Evolutionary conservation across 2,797 vertebrate genomes (phyloP).

Genomic region (Cyprinella venusta): DNA sequence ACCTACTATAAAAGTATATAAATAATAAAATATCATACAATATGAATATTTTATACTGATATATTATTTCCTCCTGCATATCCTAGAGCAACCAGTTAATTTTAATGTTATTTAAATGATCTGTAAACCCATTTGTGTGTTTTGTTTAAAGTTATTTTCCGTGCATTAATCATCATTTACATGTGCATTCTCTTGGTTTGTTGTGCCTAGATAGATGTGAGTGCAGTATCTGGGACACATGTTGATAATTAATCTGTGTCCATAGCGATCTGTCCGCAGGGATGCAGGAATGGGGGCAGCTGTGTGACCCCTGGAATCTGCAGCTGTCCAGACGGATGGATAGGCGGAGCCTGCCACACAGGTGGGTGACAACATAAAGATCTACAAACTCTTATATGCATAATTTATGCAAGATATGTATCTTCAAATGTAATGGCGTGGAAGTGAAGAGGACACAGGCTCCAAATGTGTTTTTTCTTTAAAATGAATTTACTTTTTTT

Average conservation of each 20-base stretch:
- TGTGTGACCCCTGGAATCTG: constrained; percentile 88
- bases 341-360: constrained; percentile 84
- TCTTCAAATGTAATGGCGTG: too few species aligned
- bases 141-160: neutral
- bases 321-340: constrained; percentile 86
- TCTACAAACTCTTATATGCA: too few species aligned
- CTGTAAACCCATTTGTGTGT: neutral
- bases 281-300: constrained; percentile 83
- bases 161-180: neutral
- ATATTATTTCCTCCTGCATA: neutral
- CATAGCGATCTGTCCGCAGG: constrained; percentile 86
- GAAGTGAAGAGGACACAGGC: too few species aligned
- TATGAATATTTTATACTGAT: neutral
- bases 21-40: neutral
- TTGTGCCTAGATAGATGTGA: neutral
- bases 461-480: too few species aligned
- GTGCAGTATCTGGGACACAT: constrained; percentile 3
- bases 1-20: neutral
- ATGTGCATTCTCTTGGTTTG: neutral
- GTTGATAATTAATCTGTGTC: constrained; percentile 55
- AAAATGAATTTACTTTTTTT: too few species aligned
- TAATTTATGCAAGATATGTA: too few species aligned
- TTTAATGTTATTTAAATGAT: neutral
- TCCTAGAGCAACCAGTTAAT: neutral
- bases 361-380: constrained; percentile 70